These are phyloP conservation scores for Oreochromis spilurus DNA, from an alignment of 2,113 vertebrate species.

Conservation along the genomic window DNA sequence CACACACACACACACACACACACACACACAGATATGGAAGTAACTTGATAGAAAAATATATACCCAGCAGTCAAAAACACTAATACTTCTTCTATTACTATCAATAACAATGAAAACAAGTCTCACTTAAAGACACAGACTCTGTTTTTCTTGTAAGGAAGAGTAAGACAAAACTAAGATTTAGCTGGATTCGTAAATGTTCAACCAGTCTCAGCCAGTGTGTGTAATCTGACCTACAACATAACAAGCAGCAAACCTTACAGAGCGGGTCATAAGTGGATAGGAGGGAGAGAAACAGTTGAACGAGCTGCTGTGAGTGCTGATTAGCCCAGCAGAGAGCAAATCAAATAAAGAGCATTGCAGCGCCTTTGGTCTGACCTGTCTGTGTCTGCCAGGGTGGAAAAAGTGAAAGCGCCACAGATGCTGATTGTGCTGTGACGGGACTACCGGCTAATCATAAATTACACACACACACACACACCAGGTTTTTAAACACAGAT, in stretches of 20 bases:
- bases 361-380: neutral
- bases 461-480: neutral
- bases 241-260: fast-evolving
- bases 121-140: neutral
- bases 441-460: neutral
- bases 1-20: neutral
- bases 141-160: neutral
- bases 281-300: neutral
- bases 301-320: neutral
- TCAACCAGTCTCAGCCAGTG: neutral
- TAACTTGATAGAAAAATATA: neutral
- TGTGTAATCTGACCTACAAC: neutral
- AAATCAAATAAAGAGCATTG: neutral
- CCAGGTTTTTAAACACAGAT: neutral
- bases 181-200: neutral
- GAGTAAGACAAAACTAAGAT: neutral
- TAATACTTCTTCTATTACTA: neutral
- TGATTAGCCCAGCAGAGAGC: neutral
- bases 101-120: neutral
- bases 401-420: neutral
- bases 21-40: neutral
- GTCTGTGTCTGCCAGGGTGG: neutral
- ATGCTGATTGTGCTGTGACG: neutral
- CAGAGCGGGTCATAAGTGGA: fast-evolving
- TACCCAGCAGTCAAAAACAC: neutral